A percentile compares a stretch with the other conserved stretches of the same genome.
phyloP scores from a whole-genome alignment of 2,888 invertebrate genomes.

The Heteromurus nitidus region DNA sequence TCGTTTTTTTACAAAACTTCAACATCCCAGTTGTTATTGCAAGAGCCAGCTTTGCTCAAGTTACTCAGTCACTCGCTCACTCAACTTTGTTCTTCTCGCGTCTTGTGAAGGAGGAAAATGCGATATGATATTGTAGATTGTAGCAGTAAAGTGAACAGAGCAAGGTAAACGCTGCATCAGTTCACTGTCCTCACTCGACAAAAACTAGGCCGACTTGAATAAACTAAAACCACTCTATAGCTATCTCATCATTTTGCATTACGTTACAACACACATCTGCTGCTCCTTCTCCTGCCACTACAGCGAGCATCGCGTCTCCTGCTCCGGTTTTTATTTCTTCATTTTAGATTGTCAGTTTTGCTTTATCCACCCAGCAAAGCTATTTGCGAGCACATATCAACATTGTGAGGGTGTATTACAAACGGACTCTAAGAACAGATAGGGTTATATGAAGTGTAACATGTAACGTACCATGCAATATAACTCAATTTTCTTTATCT shows the following conservation, averaged over 20 bases:
- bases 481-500: no score
- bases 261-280: conserved; percentile 4
- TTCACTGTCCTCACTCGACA: conserved; percentile 61
- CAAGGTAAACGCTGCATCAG: conserved; percentile 39
- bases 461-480: no score
- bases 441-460: no score
- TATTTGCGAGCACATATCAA: no score
- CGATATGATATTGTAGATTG: conserved; percentile 6
- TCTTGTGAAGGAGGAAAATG: conserved; percentile 1
- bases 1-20: conserved; percentile 9
- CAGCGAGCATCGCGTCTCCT: no score
- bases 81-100: not conserved
- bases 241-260: conserved; percentile 44
- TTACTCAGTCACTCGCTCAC: conserved; percentile 14
- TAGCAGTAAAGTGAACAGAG: not conserved
- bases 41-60: conserved; percentile 12
- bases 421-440: no score
- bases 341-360: conserved; percentile 4
- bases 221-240: conserved; percentile 42
- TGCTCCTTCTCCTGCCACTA: conserved; percentile 2
- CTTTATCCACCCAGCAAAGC: not conserved
- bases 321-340: no score
- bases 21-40: conserved; percentile 23
- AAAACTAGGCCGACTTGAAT: conserved; percentile 64
- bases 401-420: no score